Conservation (phyloP, 2,113 vertebrate species). For the Peromyscus californicus region DNA sequence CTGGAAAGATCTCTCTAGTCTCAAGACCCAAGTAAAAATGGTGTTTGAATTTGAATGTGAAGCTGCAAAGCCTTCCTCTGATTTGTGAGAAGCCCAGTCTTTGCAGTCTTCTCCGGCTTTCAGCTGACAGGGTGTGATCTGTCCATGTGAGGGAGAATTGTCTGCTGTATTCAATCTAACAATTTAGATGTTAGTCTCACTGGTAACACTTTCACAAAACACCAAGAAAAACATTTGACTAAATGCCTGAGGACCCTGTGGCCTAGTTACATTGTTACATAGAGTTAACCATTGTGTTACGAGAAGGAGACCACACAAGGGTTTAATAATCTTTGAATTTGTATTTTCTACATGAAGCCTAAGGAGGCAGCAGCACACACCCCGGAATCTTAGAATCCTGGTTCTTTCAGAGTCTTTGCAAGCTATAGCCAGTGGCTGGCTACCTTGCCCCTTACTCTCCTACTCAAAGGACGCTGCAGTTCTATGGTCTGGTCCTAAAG, state of each 20-base stretch:
- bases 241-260: neutral
- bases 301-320: neutral
- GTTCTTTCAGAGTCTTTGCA: neutral
- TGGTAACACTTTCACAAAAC: slow-evolving; percentile 1
- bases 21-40: neutral
- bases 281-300: neutral
- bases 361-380: neutral
- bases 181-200: neutral
- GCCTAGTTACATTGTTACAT: neutral
- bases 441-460: neutral
- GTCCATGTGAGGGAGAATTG: neutral
- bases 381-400: neutral
- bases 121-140: neutral
- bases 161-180: neutral
- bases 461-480: neutral
- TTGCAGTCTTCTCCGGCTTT: neutral
- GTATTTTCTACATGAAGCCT: neutral
- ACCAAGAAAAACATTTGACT: neutral
- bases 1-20: neutral
- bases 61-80: neutral
- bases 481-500: neutral
- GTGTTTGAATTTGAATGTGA: neutral
- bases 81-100: neutral
- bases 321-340: neutral
- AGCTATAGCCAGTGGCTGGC: neutral